phyloP scores from a whole-genome alignment of 2,797 vertebrate species.

The Sebastiscus albofasciatus region DNA sequence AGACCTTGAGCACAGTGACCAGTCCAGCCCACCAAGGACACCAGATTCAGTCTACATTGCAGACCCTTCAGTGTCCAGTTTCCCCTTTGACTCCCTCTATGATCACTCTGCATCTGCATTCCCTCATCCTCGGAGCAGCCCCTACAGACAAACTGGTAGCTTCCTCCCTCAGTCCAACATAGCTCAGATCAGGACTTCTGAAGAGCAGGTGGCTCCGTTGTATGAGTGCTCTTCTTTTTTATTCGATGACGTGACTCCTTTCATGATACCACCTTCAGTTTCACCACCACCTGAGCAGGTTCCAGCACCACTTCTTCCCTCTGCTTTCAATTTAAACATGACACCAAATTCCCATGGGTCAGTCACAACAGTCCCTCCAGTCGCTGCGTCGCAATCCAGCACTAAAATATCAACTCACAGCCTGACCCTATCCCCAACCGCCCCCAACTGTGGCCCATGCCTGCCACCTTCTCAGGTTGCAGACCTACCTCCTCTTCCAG shows the following conservation, averaged over 20 bases:
- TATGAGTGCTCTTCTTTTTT: slow-evolving; percentile 77
- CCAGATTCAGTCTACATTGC: slow-evolving; percentile 69
- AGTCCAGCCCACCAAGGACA: slow-evolving; percentile 76
- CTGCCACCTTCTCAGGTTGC: slow-evolving; percentile 60
- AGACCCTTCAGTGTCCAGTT: slow-evolving; percentile 56
- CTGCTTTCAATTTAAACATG: slow-evolving; percentile 38
- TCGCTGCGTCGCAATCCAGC: slow-evolving; percentile 44
- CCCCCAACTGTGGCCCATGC: slow-evolving; percentile 38
- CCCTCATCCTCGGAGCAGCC: slow-evolving; percentile 65
- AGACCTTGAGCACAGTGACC: slow-evolving; percentile 85
- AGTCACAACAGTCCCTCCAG: slow-evolving; percentile 46
- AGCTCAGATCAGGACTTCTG: slow-evolving; percentile 44
- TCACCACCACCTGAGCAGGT: slow-evolving; percentile 36
- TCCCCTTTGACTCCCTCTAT: slow-evolving; percentile 61
- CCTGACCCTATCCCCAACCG: slow-evolving; percentile 64
- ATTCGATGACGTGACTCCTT: slow-evolving; percentile 56
- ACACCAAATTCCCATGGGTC: slow-evolving; percentile 53
- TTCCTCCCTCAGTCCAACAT: slow-evolving; percentile 66
- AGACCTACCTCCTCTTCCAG: slow-evolving; percentile 58
- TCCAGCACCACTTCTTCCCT: slow-evolving; percentile 18
- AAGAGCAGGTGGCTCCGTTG: slow-evolving; percentile 77
- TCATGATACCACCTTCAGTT: slow-evolving; percentile 43
- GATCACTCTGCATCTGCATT: slow-evolving; percentile 75
- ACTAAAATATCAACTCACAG: slow-evolving; percentile 79
- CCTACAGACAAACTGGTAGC: slow-evolving; percentile 69